A percentile compares a stretch with the other conserved stretches of the same genome.
phyloP scores from a whole-genome alignment of 1,140 invertebrate genomes.

The Eubasilissa regina region DNA sequence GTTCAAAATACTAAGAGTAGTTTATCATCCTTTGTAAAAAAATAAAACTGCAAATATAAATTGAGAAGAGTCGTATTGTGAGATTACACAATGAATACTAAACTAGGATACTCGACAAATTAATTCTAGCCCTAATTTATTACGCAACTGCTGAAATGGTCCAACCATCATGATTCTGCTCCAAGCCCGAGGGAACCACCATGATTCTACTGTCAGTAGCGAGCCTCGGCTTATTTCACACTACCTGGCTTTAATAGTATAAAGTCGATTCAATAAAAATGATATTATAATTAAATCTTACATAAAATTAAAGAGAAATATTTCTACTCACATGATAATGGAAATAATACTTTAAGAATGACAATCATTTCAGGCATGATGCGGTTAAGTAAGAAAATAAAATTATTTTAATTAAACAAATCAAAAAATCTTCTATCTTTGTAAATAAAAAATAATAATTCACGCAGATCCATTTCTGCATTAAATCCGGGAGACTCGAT shows the following conservation, averaged over 20 bases:
- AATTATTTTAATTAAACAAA: neutral
- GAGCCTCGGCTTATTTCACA: conserved; percentile 9
- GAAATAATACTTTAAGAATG: conserved; percentile 39
- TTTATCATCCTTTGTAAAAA: conserved; percentile 12
- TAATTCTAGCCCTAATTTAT: neutral
- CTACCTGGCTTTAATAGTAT: conserved; percentile 12
- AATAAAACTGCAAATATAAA: conserved; percentile 30
- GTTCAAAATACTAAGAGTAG: conserved; percentile 15
- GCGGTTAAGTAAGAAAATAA: conserved; percentile 36
- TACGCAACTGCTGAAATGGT: neutral
- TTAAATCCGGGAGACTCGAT: neutral
- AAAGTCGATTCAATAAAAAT: conserved; percentile 37
- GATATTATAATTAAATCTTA: conserved; percentile 37
- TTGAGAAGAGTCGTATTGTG: conserved; percentile 21
- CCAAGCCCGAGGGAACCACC: too few species aligned
- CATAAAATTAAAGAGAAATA: conserved; percentile 3
- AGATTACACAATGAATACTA: conserved; percentile 33
- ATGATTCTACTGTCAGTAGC: too few species aligned
- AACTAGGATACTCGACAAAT: conserved; percentile 20
- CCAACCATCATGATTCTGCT: neutral
- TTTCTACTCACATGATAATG: conserved; percentile 34
- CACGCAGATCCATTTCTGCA: conserved; percentile 12
- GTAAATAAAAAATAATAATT: conserved; percentile 14
- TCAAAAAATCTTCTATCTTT: neutral
- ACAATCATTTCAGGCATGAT: conserved; percentile 23